Conservation (phyloP, 2,113 vertebrate species). For the Pholis gunnellus region DNA sequence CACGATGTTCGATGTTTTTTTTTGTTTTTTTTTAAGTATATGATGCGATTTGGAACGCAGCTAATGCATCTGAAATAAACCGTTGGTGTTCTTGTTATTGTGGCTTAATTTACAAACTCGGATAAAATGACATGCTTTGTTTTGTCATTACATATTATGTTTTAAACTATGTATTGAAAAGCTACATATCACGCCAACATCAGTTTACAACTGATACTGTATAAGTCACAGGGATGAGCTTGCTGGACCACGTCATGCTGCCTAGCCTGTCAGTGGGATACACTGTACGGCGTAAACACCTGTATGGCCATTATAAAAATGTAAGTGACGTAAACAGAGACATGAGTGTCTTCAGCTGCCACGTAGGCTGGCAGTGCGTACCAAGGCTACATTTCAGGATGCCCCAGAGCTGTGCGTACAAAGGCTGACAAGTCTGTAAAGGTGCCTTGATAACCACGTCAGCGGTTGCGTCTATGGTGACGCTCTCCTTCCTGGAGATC, state of each 20-base stretch:
- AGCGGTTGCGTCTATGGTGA: conserved; percentile 15
- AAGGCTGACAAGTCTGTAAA: conserved; percentile 21
- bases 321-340: neutral
- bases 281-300: neutral
- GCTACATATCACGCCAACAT: neutral
- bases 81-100: neutral
- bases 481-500: conserved; percentile 15
- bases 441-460: conserved; percentile 30
- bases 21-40: too few species aligned
- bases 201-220: neutral
- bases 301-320: conserved; percentile 16
- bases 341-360: neutral
- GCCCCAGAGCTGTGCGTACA: conserved; percentile 12
- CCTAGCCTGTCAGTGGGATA: neutral
- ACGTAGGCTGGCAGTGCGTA: conserved; percentile 1
- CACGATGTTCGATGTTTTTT: neutral
- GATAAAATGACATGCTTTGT: neutral
- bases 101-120: neutral
- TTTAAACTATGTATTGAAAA: neutral
- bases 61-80: neutral
- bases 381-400: neutral
- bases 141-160: neutral
- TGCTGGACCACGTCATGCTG: neutral
- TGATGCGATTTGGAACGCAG: neutral
- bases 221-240: neutral